Conservation (phyloP, 1,140 invertebrate species). For the Drosophila tani region DNA sequence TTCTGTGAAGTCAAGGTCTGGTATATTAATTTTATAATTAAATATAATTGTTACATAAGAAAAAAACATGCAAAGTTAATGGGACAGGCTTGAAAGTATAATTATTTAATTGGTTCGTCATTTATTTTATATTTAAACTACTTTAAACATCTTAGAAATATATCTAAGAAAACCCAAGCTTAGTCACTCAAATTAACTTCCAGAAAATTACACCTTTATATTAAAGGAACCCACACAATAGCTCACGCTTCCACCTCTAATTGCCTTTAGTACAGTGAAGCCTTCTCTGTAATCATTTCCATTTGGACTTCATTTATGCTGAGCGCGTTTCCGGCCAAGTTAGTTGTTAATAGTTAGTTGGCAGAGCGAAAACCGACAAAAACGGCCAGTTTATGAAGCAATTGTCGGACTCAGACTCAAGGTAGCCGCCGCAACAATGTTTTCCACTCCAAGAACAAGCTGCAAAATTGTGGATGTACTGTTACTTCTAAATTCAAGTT, state of each 20-base stretch:
- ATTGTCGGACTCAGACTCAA: slow-evolving; percentile 40
- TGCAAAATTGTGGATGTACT: slow-evolving; percentile 56
- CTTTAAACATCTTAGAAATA: background rate
- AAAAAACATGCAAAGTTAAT: background rate
- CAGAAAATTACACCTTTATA: slow-evolving; percentile 11
- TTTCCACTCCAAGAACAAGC: slow-evolving; percentile 57
- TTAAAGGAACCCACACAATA: slow-evolving; percentile 1
- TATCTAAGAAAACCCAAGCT: background rate
- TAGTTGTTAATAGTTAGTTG: slow-evolving; percentile 5
- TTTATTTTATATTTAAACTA: too few relatives aligned
- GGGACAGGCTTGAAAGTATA: background rate
- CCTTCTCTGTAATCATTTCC: slow-evolving; percentile 49
- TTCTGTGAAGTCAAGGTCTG: too few relatives aligned
- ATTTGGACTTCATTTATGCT: slow-evolving; percentile 49
- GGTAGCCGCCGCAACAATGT: slow-evolving; percentile 40
- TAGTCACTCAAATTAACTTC: background rate
- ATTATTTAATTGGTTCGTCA: too few relatives aligned
- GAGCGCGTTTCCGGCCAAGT: slow-evolving; percentile 62
- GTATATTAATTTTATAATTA: too few relatives aligned
- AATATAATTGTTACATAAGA: too few relatives aligned
- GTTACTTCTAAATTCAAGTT: slow-evolving; percentile 74
- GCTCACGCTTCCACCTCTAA: slow-evolving; percentile 39
- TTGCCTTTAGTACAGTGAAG: slow-evolving; percentile 27
- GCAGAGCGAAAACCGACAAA: slow-evolving; percentile 56
- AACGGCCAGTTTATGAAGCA: slow-evolving; percentile 45